phyloP scores from a whole-genome alignment of 1,140 invertebrate genomes.

The Bombus waltoni region DNA sequence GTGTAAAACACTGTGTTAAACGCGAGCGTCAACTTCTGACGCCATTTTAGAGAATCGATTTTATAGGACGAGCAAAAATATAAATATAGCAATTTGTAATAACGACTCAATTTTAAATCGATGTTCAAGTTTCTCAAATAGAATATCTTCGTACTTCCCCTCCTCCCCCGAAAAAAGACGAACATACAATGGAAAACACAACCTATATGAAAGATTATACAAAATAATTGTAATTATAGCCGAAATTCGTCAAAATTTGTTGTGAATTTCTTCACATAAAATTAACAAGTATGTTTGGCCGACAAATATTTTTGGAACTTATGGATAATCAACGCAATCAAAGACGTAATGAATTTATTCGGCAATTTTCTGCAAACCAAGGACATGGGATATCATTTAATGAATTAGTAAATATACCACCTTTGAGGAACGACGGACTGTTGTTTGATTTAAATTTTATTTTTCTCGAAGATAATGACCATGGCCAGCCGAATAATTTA shows the following conservation, averaged over 20 bases:
- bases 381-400: neutral
- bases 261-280: constrained; percentile 13
- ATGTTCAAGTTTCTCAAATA: neutral
- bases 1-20: neutral
- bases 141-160: neutral
- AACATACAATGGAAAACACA: constrained; percentile 33
- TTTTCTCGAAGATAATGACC: constrained; percentile 21
- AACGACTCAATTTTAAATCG: neutral
- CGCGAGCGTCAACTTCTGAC: neutral
- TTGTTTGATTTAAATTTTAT: constrained; percentile 51
- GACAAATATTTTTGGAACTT: constrained; percentile 37
- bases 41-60: neutral
- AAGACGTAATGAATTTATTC: constrained; percentile 41
- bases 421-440: constrained; percentile 36
- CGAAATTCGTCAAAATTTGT: constrained; percentile 37
- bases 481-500: neutral
- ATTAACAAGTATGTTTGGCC: constrained; percentile 55
- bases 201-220: constrained; percentile 18
- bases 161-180: neutral
- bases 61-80: neutral
- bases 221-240: neutral
- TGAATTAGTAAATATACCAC: constrained; percentile 16
- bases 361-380: constrained; percentile 23
- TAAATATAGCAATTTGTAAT: neutral
- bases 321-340: constrained; percentile 15